Percentiles rank a stretch among this genome's conserved stretches.
Conservation (phyloP, 1,140 invertebrate genomes). For the Pinna nobilis region DNA sequence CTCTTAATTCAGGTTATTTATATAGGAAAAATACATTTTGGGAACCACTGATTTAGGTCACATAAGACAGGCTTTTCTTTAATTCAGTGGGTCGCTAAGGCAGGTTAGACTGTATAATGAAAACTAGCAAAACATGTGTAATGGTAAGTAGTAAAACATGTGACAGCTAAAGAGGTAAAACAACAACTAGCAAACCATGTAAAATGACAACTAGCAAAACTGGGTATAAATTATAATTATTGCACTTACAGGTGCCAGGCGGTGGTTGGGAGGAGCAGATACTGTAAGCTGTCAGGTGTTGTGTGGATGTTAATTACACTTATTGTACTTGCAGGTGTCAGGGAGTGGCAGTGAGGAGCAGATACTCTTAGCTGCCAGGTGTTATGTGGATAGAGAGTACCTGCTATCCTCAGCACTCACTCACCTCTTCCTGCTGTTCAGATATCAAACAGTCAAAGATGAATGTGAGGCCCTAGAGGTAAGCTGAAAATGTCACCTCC, state of each 20-base stretch:
- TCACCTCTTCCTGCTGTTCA: constrained; percentile 92
- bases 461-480: constrained; percentile 61
- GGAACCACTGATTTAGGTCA: too few species aligned
- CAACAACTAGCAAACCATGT: too few species aligned
- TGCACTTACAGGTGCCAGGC: not conserved
- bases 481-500: not conserved
- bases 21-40: too few species aligned
- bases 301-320: not conserved
- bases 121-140: too few species aligned
- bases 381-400: constrained; percentile 86
- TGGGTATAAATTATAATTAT: not conserved
- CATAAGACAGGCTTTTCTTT: too few species aligned
- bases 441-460: constrained; percentile 55
- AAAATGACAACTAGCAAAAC: not conserved
- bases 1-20: too few species aligned
- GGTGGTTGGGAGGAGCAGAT: not conserved
- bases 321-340: constrained; percentile 80
- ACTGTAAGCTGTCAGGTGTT: not conserved
- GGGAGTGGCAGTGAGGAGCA: constrained; percentile 95
- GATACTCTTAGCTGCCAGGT: constrained; percentile 85
- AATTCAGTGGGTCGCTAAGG: too few species aligned
- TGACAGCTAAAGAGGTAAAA: too few species aligned
- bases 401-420: constrained; percentile 90
- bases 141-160: too few species aligned
- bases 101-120: too few species aligned